phyloP scores from a whole-genome alignment of 2,888 invertebrate genomes.

The Cerceris rybyensis region DNA sequence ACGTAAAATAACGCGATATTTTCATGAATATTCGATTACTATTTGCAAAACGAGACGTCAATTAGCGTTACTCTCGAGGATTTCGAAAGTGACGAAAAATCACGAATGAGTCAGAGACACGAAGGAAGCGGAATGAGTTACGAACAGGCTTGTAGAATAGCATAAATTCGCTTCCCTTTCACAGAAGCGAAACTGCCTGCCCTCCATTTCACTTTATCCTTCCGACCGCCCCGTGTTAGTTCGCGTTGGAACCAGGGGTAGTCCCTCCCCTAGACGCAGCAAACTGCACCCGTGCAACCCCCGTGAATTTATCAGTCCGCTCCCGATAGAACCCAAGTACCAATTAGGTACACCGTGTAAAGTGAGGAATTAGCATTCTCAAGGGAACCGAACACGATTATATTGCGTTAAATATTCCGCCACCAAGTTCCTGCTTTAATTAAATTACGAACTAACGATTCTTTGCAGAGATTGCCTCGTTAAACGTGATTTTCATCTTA shows the following conservation, averaged over 20 bases:
- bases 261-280: constrained; percentile 52
- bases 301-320: constrained; percentile 47
- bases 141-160: not conserved
- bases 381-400: not conserved
- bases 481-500: not conserved
- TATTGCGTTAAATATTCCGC: not conserved
- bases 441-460: not conserved
- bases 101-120: not conserved
- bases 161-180: constrained; percentile 7
- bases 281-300: constrained; percentile 26
- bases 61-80: too few relatives aligned
- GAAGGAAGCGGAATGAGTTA: not conserved
- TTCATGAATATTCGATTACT: too few relatives aligned
- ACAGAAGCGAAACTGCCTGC: constrained; percentile 3
- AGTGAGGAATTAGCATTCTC: constrained; percentile 43
- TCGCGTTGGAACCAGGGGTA: constrained; percentile 29
- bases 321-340: constrained; percentile 1
- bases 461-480: not conserved
- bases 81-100: not conserved
- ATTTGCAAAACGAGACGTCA: too few relatives aligned
- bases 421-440: not conserved
- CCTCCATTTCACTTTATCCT: constrained; percentile 47
- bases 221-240: constrained; percentile 49
- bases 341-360: constrained; percentile 18
- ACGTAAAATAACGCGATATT: too few relatives aligned